These are phyloP conservation scores for Coelopa frigida DNA, from an alignment of 1,140 invertebrate species.

Conservation along the genomic window DNA sequence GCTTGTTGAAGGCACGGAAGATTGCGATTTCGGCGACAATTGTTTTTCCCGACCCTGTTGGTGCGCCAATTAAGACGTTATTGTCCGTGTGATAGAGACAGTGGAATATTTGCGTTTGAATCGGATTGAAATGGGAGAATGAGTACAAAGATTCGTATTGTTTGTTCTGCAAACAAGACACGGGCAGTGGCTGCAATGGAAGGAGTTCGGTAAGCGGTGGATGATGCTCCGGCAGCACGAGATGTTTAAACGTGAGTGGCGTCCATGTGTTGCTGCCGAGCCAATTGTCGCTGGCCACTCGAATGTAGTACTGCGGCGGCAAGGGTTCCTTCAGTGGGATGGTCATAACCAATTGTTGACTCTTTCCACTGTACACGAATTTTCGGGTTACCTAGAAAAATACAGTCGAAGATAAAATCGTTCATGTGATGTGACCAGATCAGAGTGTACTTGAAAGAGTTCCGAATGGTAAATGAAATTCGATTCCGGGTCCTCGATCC, in stretches of 20 bases:
- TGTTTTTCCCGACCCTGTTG: conserved; percentile 98
- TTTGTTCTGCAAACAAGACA: conserved; percentile 71
- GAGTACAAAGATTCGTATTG: conserved; percentile 76
- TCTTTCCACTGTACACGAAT: conserved; percentile 62
- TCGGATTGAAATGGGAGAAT: conserved; percentile 96
- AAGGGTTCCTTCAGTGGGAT: conserved; percentile 90
- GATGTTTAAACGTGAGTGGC: conserved; percentile 78
- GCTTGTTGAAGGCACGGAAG: conserved; percentile 81
- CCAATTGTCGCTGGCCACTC: conserved; percentile 85
- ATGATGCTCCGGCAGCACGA: conserved; percentile 87
- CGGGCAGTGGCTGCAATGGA: conserved; percentile 83
- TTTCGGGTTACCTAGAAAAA: conserved; percentile 64
- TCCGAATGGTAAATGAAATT: conserved; percentile 97
- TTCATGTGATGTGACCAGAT: not conserved
- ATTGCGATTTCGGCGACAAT: conserved; percentile 97
- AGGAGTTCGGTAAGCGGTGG: conserved; percentile 91
- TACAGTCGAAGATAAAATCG: not conserved
- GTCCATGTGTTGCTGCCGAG: conserved; percentile 68
- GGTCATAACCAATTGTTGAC: conserved; percentile 86
- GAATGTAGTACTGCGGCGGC: conserved; percentile 87
- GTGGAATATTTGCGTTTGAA: conserved; percentile 98
- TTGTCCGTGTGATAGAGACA: conserved; percentile 91
- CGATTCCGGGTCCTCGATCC: conserved; percentile 92
- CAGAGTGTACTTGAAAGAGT: conserved; percentile 58
- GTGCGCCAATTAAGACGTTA: conserved; percentile 93